Evolutionary conservation across 2,888 invertebrate genomes (phyloP).

Genomic region (Pyrgus malvae): DNA sequence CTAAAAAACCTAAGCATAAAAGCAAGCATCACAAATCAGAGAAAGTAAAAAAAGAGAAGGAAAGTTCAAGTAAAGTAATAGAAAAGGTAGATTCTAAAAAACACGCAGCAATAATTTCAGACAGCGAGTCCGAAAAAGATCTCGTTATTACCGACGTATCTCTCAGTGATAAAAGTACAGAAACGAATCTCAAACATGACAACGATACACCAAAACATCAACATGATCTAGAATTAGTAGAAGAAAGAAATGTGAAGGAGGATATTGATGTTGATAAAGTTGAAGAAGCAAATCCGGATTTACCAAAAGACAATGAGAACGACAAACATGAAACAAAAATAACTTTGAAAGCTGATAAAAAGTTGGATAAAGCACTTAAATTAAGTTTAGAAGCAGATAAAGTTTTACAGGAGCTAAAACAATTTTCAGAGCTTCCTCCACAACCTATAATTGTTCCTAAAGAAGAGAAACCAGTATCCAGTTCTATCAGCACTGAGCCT

Average conservation of each 20-base stretch:
- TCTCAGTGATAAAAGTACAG: neutral
- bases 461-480: neutral
- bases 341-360: constrained; percentile 43
- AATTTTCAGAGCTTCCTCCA: constrained; percentile 58
- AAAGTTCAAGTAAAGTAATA: constrained; percentile 22
- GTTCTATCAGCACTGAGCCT: neutral
- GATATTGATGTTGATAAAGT: neutral
- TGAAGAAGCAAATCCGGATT: neutral
- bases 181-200: constrained; percentile 2
- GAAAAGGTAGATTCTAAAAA: constrained; percentile 23
- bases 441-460: constrained; percentile 39
- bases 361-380: constrained; percentile 60
- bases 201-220: neutral
- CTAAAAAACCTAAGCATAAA: constrained; percentile 38
- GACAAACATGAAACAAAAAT: constrained; percentile 2
- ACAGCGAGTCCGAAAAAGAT: constrained; percentile 53
- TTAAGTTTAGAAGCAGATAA: constrained; percentile 54
- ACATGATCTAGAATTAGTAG: neutral
- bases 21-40: constrained; percentile 29
- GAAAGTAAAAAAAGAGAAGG: constrained; percentile 8
- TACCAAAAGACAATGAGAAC: neutral
- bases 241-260: neutral
- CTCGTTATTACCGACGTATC: neutral
- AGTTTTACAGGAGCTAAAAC: constrained; percentile 47
- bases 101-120: constrained; percentile 34